Evolutionary conservation across 2,888 invertebrate genomes (phyloP), one percentile per base, ranked within the genome.

Genomic region (Syrista parreyssii): DNA sequence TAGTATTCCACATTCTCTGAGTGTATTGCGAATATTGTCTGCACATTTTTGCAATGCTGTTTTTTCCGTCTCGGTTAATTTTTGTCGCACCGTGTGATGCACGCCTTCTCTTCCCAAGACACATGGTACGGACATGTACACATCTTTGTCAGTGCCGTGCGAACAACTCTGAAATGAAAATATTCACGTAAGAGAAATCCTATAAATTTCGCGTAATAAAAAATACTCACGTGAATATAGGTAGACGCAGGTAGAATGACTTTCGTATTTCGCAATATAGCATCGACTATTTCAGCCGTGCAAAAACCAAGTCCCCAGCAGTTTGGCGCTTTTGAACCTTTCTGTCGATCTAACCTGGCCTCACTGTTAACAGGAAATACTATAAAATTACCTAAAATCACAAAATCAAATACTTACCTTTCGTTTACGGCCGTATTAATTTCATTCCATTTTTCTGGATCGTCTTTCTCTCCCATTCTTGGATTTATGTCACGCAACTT

Each of bases 101-200:
- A 94, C 91, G 77, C 92, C 92, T 78, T 89, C 88, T 77, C 89
- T 89, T 74, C 92, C 92, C 78, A 94, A 84, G 78, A 93, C 92
- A 84, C 93, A 93, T 6, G 94, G 94, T 77, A 94, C 89, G 75
- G 94, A 94, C 87, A 94, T 90, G 89, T 92, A 94, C 76, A 94
- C 93, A 81, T 94, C 94, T 85, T 93, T 92, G 81, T 92, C 92
- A 79, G 93, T 93, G 71, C 93, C 93, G 85, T 94, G 93, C 73
- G 83, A 84, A 80, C 86, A 92, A 76, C 85, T 89, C 89, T 89
- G 82, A 34, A 79, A 75, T 80, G 71, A 79, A 33, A 75, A 6
- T 32, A 68, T 15, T 79, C 73, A 12, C 9, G 23, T 55, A 23
- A 55, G 55, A 55, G 23, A 23, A 55, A 3, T 55, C 2, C 40